Evolutionary conservation across 1,140 invertebrate species (phyloP), one percentile per base, ranked within the genome.

Genomic region (Coptotermes formosanus): DNA sequence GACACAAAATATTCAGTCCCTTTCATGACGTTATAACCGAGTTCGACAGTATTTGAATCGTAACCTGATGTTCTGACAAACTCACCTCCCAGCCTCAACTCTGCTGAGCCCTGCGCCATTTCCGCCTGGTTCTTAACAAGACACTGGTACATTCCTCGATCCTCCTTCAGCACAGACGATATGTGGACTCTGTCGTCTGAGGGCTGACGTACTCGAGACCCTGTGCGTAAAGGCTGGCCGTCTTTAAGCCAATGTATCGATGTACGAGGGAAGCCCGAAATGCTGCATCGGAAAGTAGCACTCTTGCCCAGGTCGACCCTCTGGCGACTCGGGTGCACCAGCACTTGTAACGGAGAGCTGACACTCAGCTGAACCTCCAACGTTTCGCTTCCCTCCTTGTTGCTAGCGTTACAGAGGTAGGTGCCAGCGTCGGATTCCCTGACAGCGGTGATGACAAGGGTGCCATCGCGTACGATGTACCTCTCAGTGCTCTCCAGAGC

Each of bases 121-220:
- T 95, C 94, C 83, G 94, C 89, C 87, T 95, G 95, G 87, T 95
- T 94, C 86, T 93, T 92, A 2, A 95, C 94, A 87, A 96, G 93
- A 89, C 96, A 97, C 90, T 97, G 96, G 91, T 97, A 97, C 94
- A 97, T 96, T 43, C 96, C 96, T 75, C 94, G 93, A 89, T 97
- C 96, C 69, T 95, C 94, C 59, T 94, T 93, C 82, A 93, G 92
- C 2, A 97, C 94, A 32, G 94, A 93, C 85, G 93, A 93, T 38
- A 97, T 93, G 85, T 92, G 91, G 87, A 95, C 92, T 83, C 92
- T 90, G 87, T 92, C 93, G 55, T 92, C 91, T 30, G 91, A 90
- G 81, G 92, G 86, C 85, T 92, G 88, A 87, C 92, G 91, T 85
- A 93, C 92, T 86, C 91, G 92, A 87, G 89, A 91, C 30, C 91